Evolutionary conservation across 2,797 vertebrate species (phyloP), one percentile per base, ranked within the genome.

Genomic region (Oceanodroma leucorhoa): DNA sequence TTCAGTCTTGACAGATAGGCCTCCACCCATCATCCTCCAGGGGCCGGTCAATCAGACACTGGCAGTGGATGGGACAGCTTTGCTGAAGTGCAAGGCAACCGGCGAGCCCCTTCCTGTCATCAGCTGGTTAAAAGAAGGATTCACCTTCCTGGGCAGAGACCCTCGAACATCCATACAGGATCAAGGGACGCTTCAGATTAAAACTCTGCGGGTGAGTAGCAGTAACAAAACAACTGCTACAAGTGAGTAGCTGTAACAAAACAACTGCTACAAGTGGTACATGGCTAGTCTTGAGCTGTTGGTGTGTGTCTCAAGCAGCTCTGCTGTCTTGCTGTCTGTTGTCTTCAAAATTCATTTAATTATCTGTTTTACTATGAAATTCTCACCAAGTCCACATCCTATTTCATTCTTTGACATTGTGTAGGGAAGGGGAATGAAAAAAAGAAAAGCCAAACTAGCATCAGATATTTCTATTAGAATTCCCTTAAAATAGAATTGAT

Each of bases 61-160:
- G 51, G 98, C 98, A 15, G 98, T 99, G 96, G 99, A 99, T 96
- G 98, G 98, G 16, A 98, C 99, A 91, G 99, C 99, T 5, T 93
- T 99, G 86, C 96, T 99, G 83, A 99, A 99, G 96, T 99, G 99
- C 96, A 99, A 99, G 97, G 99, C 99, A 12, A 99, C 99, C 0
- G 99, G 99, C 1, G 99, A 99, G 72, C 99, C 99, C n/a, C 98
- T 99, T 95, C 99, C 99, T 87, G 98, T 98, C 77, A 98, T 99
- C 98, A 99, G 99, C 98, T 99, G 99, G 99, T 97, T 99, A 90
- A 99, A 99, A 97, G 99, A 99, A 62, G 99, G 99, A 54, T 98
- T 99, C 96, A 99, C 98, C 96, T 99, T 99, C 93, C 98, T 99
- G 97, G 99, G 99, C 54, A 99, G 99, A 97, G 99, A 99, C 96